A percentile compares a stretch with the other conserved stretches of the same genome.
These are phyloP conservation scores for Agonopterix alstromeriana DNA, from an alignment of 2,888 invertebrate species.

Conservation along the genomic window DNA sequence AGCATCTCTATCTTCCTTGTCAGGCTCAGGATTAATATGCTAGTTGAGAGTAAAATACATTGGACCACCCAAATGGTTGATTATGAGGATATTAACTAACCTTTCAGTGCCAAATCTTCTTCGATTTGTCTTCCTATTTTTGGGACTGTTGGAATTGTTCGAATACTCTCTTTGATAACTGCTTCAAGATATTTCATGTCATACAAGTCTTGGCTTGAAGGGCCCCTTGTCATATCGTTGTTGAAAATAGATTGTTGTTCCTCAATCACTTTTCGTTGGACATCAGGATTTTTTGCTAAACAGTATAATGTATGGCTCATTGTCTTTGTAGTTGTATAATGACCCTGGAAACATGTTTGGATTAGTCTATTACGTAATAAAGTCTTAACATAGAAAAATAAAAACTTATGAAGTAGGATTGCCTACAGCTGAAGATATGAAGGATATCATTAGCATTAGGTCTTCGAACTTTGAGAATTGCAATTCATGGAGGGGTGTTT, in stretches of 20 bases:
- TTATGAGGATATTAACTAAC: constrained; percentile 8
- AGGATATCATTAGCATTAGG: too few species aligned
- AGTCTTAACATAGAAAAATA: too few species aligned
- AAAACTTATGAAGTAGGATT: too few species aligned
- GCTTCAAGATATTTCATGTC: constrained; percentile 37
- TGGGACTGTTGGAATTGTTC: constrained; percentile 28
- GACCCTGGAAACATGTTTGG: constrained; percentile 18
- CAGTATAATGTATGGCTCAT: constrained; percentile 27
- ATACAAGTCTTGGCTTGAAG: constrained; percentile 23
- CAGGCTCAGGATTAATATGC: too few species aligned
- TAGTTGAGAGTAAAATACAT: too few species aligned
- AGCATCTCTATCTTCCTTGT: too few species aligned
- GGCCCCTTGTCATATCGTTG: constrained; percentile 17
- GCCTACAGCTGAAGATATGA: too few species aligned
- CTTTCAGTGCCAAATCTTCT: constrained; percentile 25
- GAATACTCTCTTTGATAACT: constrained; percentile 30
- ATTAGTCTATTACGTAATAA: background rate
- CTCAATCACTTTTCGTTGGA: constrained; percentile 24
- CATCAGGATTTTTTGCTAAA: constrained; percentile 25
- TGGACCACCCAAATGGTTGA: too few species aligned
- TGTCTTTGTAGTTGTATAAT: constrained; percentile 31
- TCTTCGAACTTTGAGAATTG: too few species aligned
- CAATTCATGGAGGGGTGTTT: too few species aligned
- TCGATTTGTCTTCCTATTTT: constrained; percentile 30
- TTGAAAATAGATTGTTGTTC: constrained; percentile 26